Conservation (phyloP, 2,888 invertebrate genomes). For the Timema podura region DNA sequence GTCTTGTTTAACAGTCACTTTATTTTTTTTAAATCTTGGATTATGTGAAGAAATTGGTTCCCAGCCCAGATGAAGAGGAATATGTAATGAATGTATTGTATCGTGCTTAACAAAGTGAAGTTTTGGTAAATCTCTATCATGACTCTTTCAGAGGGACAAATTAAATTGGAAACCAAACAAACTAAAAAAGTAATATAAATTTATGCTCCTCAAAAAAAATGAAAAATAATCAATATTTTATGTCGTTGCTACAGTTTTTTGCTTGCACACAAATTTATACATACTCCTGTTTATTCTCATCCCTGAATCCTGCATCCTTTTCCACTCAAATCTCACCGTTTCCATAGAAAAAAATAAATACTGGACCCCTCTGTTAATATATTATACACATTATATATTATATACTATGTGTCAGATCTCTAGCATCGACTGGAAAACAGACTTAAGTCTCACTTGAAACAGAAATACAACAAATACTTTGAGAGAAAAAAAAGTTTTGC, state of each 20-base stretch:
- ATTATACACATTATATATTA: constrained; percentile 14
- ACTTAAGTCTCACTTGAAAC: constrained; percentile 7
- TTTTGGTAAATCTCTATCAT: too few relatives aligned
- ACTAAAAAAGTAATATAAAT: constrained; percentile 3
- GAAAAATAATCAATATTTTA: constrained; percentile 15
- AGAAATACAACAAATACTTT: constrained; percentile 22
- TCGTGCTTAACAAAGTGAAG: too few relatives aligned
- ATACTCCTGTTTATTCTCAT: too few relatives aligned
- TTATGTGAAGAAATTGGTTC: too few relatives aligned
- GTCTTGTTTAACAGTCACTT: too few relatives aligned
- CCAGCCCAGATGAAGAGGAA: too few relatives aligned
- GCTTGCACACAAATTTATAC: too few relatives aligned
- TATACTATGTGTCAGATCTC: constrained; percentile 24
- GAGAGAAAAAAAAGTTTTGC: constrained; percentile 23
- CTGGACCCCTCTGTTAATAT: constrained; percentile 14
- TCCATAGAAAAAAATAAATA: constrained; percentile 6
- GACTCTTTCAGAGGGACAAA: too few relatives aligned
- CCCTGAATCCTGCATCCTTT: too few relatives aligned
- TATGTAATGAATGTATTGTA: too few relatives aligned
- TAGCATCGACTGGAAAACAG: constrained; percentile 28
- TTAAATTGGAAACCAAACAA: too few relatives aligned
- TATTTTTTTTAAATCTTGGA: too few relatives aligned
- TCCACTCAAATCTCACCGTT: neutral
- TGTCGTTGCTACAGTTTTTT: constrained; percentile 21
- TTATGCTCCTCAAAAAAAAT: constrained; percentile 14